phyloP scores from a whole-genome alignment of 2,888 invertebrate genomes.

The Tenthredo mesomela region DNA sequence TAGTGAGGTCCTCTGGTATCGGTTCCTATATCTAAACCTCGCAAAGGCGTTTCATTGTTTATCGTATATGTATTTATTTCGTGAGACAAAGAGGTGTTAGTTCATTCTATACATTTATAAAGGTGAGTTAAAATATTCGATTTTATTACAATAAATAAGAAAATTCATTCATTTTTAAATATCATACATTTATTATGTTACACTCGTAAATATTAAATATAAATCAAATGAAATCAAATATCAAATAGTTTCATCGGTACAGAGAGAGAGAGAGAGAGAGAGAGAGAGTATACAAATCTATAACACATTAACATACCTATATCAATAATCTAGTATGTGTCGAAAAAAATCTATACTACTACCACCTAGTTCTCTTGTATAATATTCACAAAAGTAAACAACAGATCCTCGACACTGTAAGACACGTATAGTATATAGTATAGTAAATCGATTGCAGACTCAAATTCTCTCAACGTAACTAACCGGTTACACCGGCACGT shows the following conservation, averaged over 20 bases:
- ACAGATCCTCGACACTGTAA: background rate
- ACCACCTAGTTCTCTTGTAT: no score
- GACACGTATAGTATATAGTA: no score
- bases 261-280: no score
- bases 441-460: background rate
- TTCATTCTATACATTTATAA: background rate
- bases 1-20: conserved; percentile 56
- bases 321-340: no score
- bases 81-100: conserved; percentile 7
- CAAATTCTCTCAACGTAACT: background rate
- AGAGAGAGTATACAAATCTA: background rate
- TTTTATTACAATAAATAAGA: no score
- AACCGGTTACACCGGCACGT: conserved; percentile 3
- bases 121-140: no score
- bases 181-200: no score
- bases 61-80: background rate
- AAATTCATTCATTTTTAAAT: background rate
- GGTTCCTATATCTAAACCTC: conserved; percentile 43
- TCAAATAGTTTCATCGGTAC: background rate
- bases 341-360: background rate
- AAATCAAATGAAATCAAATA: background rate
- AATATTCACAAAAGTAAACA: conserved; percentile 3
- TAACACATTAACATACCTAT: no score
- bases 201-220: no score
- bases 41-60: background rate